Evolutionary conservation across 2,797 vertebrate species (phyloP), one percentile per base, ranked within the genome.

Genomic region (Petrocephalus sullivani): DNA sequence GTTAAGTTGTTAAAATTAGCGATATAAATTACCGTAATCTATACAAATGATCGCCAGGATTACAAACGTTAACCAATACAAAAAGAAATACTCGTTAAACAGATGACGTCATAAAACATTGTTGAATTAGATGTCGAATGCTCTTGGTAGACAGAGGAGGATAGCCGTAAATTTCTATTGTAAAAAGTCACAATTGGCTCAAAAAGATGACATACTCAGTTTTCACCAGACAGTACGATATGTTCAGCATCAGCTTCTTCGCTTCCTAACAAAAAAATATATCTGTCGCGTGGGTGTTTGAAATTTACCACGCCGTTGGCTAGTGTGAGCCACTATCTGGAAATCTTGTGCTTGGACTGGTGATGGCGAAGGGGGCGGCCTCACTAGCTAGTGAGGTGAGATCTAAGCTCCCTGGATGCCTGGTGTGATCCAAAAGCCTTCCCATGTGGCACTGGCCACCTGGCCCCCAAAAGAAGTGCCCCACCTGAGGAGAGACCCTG

Each of bases 371-470:
- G 84, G 57, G 21, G 88, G 60, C 16, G 37, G 82, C 81, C 64
- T 41, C 87, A 85, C 88, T 89, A 51, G 64, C 84, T 60, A 78
- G 86, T 53, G 88, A 83, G 16, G 41, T 88, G 49, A 89, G 85
- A 37, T 41, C 21, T 88, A 56, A 82, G 86, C 83, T 60, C 60
- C 84, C 37, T 86, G 84, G 87, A 90, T 90, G 88, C 83, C 90
- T 89, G 85, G 85, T 87, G 84, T 87, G 49, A 49, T 81, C 2
- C 75, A 81, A 46, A 56, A 49, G 7, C 41, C 75, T 81, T 41
- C 16, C 41, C 64, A 71, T 71, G 64, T 71, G 64, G 12, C 64
- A 37, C 64, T 71, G 64, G 33, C 41, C 75, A 81, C 75, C 75
- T 81, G 75, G 37, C 41, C 16, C 14, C 75, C 75, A 19, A 49